A percentile compares a stretch with the other conserved stretches of the same genome.
phyloP scores from a whole-genome alignment of 2,888 invertebrate genomes.

The Metopia argyrocephala region DNA sequence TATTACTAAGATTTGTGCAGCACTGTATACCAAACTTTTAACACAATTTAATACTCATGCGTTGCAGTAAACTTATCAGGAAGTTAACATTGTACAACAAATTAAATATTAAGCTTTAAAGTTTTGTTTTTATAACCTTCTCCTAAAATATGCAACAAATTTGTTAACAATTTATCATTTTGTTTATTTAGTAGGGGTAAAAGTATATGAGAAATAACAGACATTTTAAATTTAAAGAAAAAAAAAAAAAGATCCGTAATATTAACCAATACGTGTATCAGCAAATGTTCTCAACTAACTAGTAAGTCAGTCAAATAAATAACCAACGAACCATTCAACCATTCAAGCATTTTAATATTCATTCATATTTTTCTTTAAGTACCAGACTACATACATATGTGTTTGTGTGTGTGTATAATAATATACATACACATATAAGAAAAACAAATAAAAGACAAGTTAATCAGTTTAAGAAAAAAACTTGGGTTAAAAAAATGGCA shows the following conservation, averaged over 20 bases:
- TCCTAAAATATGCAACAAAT: not conserved
- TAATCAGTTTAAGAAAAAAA: not conserved
- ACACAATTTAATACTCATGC: too few species aligned
- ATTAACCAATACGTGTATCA: not conserved
- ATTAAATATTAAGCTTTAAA: too few species aligned
- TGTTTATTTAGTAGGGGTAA: not conserved
- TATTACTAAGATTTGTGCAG: too few species aligned
- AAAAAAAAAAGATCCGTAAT: not conserved
- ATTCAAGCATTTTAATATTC: conserved; percentile 34
- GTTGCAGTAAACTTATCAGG: too few species aligned
- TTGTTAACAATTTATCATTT: not conserved
- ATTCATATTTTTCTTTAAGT: conserved; percentile 4
- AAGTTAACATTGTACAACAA: too few species aligned
- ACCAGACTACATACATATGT: not conserved
- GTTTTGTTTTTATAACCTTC: too few species aligned
- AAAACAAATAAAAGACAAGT: not conserved
- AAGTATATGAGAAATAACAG: not conserved
- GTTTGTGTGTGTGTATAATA: not conserved
- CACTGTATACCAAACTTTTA: too few species aligned
- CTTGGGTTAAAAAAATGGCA: conserved; percentile 30
- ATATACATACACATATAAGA: not conserved
- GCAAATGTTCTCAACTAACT: not conserved
- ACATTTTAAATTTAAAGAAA: not conserved
- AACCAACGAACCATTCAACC: not conserved
- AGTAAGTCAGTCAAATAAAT: not conserved